phyloP scores from a whole-genome alignment of 2,113 vertebrate species.

The Alouatta palliata region DNA sequence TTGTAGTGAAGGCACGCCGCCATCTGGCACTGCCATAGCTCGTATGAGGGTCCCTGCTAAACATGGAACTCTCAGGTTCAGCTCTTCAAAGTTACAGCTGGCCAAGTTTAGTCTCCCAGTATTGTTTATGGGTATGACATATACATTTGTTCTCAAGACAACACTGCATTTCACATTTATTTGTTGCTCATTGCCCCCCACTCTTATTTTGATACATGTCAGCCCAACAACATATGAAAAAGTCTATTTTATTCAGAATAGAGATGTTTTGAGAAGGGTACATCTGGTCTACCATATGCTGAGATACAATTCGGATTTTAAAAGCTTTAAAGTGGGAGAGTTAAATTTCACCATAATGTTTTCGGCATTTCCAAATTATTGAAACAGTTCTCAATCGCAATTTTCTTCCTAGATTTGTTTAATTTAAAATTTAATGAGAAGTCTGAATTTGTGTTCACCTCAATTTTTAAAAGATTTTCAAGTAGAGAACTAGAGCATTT shows the following conservation, averaged over 20 bases:
- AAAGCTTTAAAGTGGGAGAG: neutral
- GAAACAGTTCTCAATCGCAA: neutral
- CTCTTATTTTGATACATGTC: neutral
- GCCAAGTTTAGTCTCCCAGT: neutral
- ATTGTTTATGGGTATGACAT: neutral
- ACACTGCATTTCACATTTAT: neutral
- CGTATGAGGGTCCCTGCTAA: neutral
- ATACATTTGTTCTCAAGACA: neutral
- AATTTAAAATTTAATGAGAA: constrained; percentile 16
- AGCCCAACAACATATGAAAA: neutral
- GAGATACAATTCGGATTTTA: neutral
- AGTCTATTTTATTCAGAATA: neutral
- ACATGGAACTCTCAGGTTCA: neutral
- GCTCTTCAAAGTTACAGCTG: neutral
- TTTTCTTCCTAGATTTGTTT: constrained; percentile 12
- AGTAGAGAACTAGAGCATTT: neutral
- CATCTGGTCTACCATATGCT: neutral
- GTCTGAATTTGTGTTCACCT: neutral
- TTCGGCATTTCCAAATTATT: neutral
- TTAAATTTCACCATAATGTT: neutral
- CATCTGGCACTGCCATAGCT: neutral
- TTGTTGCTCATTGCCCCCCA: neutral
- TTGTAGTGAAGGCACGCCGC: neutral
- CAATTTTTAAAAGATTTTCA: neutral
- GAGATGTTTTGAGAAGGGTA: neutral